phyloP scores from a whole-genome alignment of 1,140 invertebrate species.

The Reticulitermes speratus region DNA sequence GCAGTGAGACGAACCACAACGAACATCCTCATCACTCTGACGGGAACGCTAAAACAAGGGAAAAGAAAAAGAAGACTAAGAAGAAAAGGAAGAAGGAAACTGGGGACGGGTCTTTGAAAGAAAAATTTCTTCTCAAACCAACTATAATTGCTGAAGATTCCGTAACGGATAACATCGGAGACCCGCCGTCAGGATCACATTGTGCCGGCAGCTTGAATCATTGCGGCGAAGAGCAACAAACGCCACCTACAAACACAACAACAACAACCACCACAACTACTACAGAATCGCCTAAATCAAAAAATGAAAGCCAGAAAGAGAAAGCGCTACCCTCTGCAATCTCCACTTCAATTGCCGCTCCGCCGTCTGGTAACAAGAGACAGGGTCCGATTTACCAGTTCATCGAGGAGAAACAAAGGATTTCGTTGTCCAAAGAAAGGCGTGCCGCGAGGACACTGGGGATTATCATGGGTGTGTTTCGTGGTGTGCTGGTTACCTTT shows the following conservation, averaged over 20 bases:
- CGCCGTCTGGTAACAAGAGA: background rate
- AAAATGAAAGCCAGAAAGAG: background rate
- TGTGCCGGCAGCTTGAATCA: slow-evolving; percentile 39
- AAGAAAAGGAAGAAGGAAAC: slow-evolving; percentile 52
- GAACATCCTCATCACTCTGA: slow-evolving; percentile 53
- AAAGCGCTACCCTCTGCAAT: background rate
- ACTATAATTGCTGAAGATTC: slow-evolving; percentile 62
- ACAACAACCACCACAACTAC: slow-evolving; percentile 23
- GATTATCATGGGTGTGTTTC: slow-evolving; percentile 93
- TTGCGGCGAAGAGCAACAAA: slow-evolving; percentile 32
- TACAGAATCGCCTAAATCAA: background rate
- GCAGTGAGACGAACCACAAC: slow-evolving; percentile 70
- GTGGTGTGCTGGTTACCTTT: slow-evolving; percentile 97
- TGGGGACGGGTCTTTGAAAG: slow-evolving; percentile 47
- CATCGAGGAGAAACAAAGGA: slow-evolving; percentile 91
- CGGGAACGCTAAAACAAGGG: slow-evolving; percentile 47
- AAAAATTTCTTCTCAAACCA: slow-evolving; percentile 53
- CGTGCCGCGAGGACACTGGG: slow-evolving; percentile 88
- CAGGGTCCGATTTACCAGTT: slow-evolving; percentile 75
- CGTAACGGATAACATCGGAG: slow-evolving; percentile 54
- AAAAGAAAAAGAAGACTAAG: slow-evolving; percentile 40
- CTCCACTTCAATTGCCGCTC: background rate
- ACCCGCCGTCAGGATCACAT: slow-evolving; percentile 39
- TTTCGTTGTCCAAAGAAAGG: slow-evolving; percentile 88
- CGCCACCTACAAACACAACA: slow-evolving; percentile 34